Base-by-base conservation (phyloP, 2,888 invertebrate genomes). In the Agrochola litura region DNA sequence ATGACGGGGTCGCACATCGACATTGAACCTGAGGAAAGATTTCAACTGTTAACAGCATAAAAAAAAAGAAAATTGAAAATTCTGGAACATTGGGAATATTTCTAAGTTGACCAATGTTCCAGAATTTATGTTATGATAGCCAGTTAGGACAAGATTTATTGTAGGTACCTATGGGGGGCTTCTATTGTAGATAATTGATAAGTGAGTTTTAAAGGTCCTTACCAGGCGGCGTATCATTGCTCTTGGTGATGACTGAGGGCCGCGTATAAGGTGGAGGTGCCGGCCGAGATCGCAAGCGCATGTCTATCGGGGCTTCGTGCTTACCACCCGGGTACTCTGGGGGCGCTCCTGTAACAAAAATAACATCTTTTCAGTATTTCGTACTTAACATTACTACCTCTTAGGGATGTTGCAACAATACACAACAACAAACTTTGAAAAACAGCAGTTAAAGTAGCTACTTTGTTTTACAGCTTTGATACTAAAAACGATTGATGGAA, bases 1-100 rank as follows among this genome's bases (percentile, higher is more conserved):
- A 99, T 99, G 76, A 98, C 98, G 19, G 98, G 98, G 94, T 99
- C 99, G 95, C 98, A 98, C 97, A 98, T 98, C 22, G 98, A 98
- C 93, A 98, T 97, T 60, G 97, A 97, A 90, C 98, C 98, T 98
- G 95, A 8, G 56, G 19, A 41, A n/a, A n/a, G 6, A n/a, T 12
- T 6, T 0, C 0, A 68, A 19, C 19, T n/a, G 54, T 41, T 54
- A 68, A 37, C 37, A 68, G 19, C 6, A 54, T 54, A n/a, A n/a
- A n/a, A n/a, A n/a, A n/a, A n/a, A n/a, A n/a, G n/a, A n/a, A n/a
- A n/a, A n/a, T n/a, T n/a, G n/a, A n/a, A n/a, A 2, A 22, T 22
- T 14, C 19, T 25, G 41, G 14, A 22, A 37, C 22, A 63, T 37
- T 10, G 10, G 10, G 37, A n/a, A n/a, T 4, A n/a, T 54, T 54